These are phyloP conservation scores for Chironomus riparius DNA, from an alignment of 2,888 invertebrate species.

Conservation along the genomic window DNA sequence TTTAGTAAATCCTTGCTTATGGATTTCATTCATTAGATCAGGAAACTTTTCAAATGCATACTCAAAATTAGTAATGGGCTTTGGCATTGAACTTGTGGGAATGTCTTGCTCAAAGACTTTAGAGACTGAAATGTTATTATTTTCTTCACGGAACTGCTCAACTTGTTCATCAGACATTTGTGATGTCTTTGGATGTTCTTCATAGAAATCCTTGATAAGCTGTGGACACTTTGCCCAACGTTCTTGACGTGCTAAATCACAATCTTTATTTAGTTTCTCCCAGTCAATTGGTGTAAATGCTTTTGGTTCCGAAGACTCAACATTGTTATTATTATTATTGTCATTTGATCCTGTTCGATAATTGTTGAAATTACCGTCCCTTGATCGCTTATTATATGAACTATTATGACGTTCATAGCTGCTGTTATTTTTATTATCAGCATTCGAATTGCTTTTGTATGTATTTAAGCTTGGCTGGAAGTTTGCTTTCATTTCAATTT, in stretches of 20 bases:
- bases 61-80: conserved; percentile 56
- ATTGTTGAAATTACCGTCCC: too few relatives aligned
- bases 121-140: conserved; percentile 57
- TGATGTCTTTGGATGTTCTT: conserved; percentile 62
- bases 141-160: conserved; percentile 51
- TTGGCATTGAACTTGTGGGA: conserved; percentile 36
- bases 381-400: not conserved
- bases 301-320: conserved; percentile 22
- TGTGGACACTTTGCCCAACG: conserved; percentile 58
- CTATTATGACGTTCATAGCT: not conserved
- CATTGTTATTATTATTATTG: not conserved
- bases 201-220: conserved; percentile 73
- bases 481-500: not conserved
- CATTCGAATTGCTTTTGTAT: not conserved
- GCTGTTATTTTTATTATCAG: not conserved
- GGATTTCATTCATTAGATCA: conserved; percentile 71
- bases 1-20: conserved; percentile 58
- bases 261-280: conserved; percentile 47
- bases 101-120: conserved; percentile 51
- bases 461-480: not conserved
- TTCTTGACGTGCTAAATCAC: conserved; percentile 46
- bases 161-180: conserved; percentile 57
- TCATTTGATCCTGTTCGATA: not conserved
- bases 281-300: conserved; percentile 49
- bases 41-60: conserved; percentile 76